These are phyloP conservation scores for Philereme vetulata DNA, from an alignment of 2,888 invertebrate species.

Conservation along the genomic window DNA sequence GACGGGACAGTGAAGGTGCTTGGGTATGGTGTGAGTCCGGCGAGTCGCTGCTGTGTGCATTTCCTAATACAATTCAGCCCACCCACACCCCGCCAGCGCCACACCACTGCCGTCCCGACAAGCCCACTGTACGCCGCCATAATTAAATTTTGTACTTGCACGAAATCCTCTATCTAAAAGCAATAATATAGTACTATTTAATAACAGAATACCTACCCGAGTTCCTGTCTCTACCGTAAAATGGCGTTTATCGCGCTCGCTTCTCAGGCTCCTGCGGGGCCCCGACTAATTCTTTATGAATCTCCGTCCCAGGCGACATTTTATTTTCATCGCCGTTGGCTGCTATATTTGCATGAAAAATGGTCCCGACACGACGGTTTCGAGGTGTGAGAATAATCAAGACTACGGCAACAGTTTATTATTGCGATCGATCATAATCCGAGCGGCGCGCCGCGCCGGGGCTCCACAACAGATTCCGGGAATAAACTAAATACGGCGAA, in stretches of 20 bases:
- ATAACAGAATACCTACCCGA: background rate
- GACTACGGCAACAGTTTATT: conserved; percentile 60
- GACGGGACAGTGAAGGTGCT: too few relatives aligned
- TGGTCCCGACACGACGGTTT: conserved; percentile 52
- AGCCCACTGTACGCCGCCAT: too few relatives aligned
- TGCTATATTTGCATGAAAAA: conserved; percentile 71
- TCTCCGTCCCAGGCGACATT: conserved; percentile 37
- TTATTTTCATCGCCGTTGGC: conserved; percentile 40
- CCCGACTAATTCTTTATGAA: conserved; percentile 35
- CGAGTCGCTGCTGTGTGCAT: too few relatives aligned
- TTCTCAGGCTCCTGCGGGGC: conserved; percentile 18
- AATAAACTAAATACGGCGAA: conserved; percentile 12
- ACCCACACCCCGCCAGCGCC: too few relatives aligned
- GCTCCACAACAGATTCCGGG: conserved; percentile 40
- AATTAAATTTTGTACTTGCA: too few relatives aligned
- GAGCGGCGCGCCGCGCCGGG: conserved; percentile 33
- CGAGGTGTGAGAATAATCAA: conserved; percentile 71
- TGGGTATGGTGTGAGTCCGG: too few relatives aligned
- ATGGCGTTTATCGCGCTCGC: conserved; percentile 17
- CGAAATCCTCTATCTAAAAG: background rate
- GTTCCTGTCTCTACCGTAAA: background rate
- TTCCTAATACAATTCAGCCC: too few relatives aligned
- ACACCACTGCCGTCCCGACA: too few relatives aligned
- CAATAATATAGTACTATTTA: background rate
- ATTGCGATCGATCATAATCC: conserved; percentile 67